Percentiles rank a stretch among this genome's conserved stretches.
phyloP scores from a whole-genome alignment of 2,888 invertebrate genomes.

The Ellobium chinense region DNA sequence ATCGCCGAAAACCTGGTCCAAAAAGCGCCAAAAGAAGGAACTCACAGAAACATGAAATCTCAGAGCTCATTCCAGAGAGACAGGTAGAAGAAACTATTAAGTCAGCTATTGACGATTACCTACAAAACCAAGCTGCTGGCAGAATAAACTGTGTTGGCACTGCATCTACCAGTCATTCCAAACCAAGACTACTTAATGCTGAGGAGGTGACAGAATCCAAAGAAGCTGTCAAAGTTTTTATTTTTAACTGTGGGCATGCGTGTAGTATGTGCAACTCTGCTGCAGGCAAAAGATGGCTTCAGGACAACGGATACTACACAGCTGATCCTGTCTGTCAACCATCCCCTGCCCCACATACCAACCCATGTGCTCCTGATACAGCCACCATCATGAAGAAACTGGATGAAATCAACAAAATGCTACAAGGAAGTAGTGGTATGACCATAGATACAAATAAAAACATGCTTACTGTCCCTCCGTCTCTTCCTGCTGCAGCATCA shows the following conservation, averaged over 20 bases:
- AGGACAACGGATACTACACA: not conserved
- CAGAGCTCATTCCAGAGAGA: too few species aligned
- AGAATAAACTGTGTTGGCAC: too few species aligned
- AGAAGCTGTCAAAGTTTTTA: not conserved
- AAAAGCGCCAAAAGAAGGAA: too few species aligned
- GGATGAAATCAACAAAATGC: not conserved
- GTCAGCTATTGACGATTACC: too few species aligned
- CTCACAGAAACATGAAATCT: too few species aligned
- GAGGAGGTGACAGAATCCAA: not conserved
- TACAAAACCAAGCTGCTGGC: too few species aligned
- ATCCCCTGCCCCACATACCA: not conserved
- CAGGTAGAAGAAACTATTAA: too few species aligned
- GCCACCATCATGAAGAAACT: not conserved
- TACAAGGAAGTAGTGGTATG: not conserved
- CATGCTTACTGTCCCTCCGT: too few species aligned
- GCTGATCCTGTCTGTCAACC: not conserved
- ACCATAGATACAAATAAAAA: not conserved
- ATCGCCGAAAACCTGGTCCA: too few species aligned
- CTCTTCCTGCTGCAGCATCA: too few species aligned
- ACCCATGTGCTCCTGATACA: not conserved
- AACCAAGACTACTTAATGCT: too few species aligned
- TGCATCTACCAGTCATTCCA: too few species aligned
- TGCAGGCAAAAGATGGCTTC: not conserved
- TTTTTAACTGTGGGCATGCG: slow-evolving; percentile 29
- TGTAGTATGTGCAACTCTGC: slow-evolving; percentile 8